These are phyloP conservation scores for Microtus richardsoni DNA, from an alignment of 2,113 vertebrate species.

Conservation along the genomic window DNA sequence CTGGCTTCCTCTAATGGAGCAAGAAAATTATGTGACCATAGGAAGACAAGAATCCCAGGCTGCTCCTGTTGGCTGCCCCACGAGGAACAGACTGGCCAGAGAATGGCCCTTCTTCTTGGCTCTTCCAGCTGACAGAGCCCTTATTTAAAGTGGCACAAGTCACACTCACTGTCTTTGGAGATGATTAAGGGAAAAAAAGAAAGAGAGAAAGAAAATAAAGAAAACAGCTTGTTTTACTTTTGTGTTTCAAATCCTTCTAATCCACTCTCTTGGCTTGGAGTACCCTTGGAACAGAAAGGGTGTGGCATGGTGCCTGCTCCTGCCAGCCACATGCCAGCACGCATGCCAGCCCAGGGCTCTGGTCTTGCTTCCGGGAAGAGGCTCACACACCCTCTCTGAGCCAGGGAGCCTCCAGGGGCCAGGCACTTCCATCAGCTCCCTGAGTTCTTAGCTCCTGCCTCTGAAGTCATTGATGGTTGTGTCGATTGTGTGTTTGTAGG, in stretches of 20 bases:
- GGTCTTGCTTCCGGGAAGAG: not conserved
- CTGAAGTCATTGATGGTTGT: not conserved
- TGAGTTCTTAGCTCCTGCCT: not conserved
- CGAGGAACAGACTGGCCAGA: not conserved
- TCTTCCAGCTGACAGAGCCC: conserved; percentile 5
- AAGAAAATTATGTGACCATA: not conserved
- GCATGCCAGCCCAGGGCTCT: conserved; percentile 43
- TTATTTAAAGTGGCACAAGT: conserved; percentile 70
- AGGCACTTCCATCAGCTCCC: not conserved
- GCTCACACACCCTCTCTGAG: not conserved
- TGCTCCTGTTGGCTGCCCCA: not conserved
- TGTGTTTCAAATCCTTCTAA: conserved; percentile 79
- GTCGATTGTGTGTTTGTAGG: accelerated
- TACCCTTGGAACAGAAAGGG: conserved; percentile 74
- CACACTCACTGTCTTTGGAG: conserved; percentile 66
- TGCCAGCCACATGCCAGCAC: conserved; percentile 78
- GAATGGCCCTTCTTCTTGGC: not conserved
- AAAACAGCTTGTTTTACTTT: conserved; percentile 66
- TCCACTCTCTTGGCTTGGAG: conserved; percentile 75
- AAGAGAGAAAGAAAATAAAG: not conserved
- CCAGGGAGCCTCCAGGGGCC: not conserved
- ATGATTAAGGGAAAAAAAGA: conserved; percentile 8
- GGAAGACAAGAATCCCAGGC: conserved; percentile 10
- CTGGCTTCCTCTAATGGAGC: conserved; percentile 12
- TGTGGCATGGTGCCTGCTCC: conserved; percentile 73